Conservation (phyloP, 2,113 vertebrate species). For the Actenoides lindsayi region DNA sequence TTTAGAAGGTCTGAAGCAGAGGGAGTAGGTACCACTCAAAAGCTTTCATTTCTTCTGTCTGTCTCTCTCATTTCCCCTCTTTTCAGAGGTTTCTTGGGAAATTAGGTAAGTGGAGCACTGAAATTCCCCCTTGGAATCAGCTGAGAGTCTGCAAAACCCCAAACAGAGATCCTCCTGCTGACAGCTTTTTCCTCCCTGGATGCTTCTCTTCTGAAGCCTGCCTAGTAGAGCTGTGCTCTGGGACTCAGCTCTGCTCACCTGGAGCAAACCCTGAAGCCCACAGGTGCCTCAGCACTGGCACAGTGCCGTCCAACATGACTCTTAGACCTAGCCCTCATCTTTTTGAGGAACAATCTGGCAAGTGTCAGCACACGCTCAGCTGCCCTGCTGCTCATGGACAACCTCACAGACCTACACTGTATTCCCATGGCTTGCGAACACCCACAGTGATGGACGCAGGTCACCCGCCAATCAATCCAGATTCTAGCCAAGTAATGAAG, state of each 20-base stretch:
- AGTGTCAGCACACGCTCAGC: background rate
- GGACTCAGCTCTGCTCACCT: background rate
- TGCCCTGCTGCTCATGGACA: background rate
- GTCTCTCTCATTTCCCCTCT: background rate
- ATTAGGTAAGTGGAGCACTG: background rate
- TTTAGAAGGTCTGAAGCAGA: background rate
- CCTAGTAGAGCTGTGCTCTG: background rate
- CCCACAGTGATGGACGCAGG: background rate
- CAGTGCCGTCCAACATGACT: rapidly evolving
- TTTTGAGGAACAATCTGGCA: background rate
- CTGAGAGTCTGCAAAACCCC: background rate
- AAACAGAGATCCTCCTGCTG: background rate
- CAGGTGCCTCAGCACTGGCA: background rate
- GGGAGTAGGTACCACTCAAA: background rate
- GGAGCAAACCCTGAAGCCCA: background rate
- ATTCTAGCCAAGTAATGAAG: background rate
- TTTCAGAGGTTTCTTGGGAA: background rate
- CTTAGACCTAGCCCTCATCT: background rate
- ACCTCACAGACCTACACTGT: background rate
- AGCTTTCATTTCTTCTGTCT: background rate
- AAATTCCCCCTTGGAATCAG: background rate
- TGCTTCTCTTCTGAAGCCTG: background rate
- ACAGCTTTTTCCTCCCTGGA: background rate
- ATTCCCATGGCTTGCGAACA: background rate
- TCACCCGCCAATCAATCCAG: background rate